Conservation (phyloP, 2,888 invertebrate genomes). For the Ochlodes sylvanus region DNA sequence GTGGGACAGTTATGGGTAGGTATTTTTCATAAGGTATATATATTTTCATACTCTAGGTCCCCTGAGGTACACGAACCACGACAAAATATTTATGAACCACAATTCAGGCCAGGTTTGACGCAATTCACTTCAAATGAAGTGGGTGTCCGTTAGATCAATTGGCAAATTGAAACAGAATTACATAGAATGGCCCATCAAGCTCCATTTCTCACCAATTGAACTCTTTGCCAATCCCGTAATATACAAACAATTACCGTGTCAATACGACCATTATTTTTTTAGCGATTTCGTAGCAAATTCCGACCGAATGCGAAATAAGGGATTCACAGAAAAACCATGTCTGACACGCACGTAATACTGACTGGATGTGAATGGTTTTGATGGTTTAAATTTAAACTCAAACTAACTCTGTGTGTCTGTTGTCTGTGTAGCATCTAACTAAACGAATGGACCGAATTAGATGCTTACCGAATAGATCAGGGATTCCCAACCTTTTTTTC, state of each 20-base stretch:
- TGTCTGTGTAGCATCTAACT: no score
- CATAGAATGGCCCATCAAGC: slow-evolving; percentile 22
- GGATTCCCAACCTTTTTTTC: no score
- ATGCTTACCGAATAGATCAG: no score
- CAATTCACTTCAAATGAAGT: slow-evolving; percentile 22
- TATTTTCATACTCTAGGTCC: no score
- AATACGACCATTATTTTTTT: slow-evolving; percentile 50
- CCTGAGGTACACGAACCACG: neutral
- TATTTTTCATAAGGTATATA: no score
- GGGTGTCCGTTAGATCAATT: slow-evolving; percentile 27
- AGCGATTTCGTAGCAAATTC: slow-evolving; percentile 49
- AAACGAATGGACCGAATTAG: no score
- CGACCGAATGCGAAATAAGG: slow-evolving; percentile 52
- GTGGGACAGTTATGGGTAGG: no score
- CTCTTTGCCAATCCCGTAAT: slow-evolving; percentile 34
- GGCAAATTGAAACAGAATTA: slow-evolving; percentile 31
- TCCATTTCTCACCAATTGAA: slow-evolving; percentile 33
- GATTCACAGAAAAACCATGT: slow-evolving; percentile 49
- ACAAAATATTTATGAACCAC: neutral
- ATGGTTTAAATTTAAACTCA: neutral
- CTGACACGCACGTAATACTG: slow-evolving; percentile 40
- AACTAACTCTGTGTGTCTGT: no score
- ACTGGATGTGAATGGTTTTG: slow-evolving; percentile 12
- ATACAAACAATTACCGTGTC: slow-evolving; percentile 43
- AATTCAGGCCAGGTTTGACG: slow-evolving; percentile 22